Base-by-base conservation (phyloP, 1,140 invertebrate genomes). In the Fopius arisanus region DNA sequence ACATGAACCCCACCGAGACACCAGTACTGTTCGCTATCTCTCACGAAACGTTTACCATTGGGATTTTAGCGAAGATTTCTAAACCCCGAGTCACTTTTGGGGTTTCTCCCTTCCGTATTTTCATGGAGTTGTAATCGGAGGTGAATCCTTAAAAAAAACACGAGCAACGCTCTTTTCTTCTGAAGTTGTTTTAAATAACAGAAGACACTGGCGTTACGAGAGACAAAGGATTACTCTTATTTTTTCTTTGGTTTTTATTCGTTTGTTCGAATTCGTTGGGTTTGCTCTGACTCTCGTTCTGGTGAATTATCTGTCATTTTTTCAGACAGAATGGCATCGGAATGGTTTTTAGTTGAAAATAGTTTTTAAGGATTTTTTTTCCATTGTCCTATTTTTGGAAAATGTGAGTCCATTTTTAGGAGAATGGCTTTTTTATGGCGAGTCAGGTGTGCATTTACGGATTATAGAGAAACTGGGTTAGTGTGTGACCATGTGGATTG, bases 11-110 rank as follows among this genome's bases (percentile, higher is more conserved):
- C 54, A 59, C 21, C 19, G 54, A 59, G 54, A 59, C 54, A 59
- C 40, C 67, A 40, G 29, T 63, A 66, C 48, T 48, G 66, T 54
- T 74, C 41, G 54, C 66, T 69, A 68, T 62, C 72, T 62, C 28
- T 19, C 41, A 71, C 40, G 28, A 48, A 62, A 62, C 31, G 51
- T 59, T 62, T 31, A 37, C 68, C 31, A 51, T 33, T 48, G 26
- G 54, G 54, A 59, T 59, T 59, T 59, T 59, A 14, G 54, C 54
- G n/a, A 48, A 48, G 43, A 16, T 19, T 48, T 19, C 43, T n/a
- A 19, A 48, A 48, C 19, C 54, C 54, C 14, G 10, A 59, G 54
- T 28, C 54, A 28, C 54, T 28, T 26, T 59, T 59, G 21, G 54
- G 23, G 23, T 26, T 59, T 28, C 23, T 21, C n/a, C 26, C 19